phyloP scores from a whole-genome alignment of 1,140 invertebrate genomes.

The Drosophila orena region DNA sequence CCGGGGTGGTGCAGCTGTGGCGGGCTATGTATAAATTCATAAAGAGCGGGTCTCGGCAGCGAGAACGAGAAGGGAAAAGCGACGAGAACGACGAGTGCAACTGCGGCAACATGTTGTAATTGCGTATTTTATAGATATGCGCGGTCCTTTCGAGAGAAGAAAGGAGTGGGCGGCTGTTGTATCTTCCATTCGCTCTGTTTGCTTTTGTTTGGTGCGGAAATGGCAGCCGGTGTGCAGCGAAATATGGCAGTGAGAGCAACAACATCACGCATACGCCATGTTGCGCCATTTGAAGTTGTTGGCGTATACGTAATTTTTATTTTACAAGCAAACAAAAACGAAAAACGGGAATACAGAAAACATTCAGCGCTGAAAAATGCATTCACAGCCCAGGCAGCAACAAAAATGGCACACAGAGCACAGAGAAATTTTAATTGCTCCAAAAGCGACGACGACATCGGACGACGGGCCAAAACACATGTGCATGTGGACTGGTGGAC shows the following conservation, averaged over 20 bases:
- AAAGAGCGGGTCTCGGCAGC: conserved; percentile 51
- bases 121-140: conserved; percentile 80
- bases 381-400: conserved; percentile 56
- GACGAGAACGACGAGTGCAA: conserved; percentile 37
- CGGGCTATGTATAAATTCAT: conserved; percentile 72
- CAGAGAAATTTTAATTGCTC: conserved; percentile 79
- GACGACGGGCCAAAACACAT: background rate
- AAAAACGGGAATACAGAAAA: conserved; percentile 36
- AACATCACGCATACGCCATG: conserved; percentile 70
- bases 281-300: conserved; percentile 79
- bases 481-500: background rate
- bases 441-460: conserved; percentile 52
- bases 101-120: conserved; percentile 80
- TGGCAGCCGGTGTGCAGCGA: conserved; percentile 73
- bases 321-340: conserved; percentile 64
- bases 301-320: conserved; percentile 81
- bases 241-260: conserved; percentile 57
- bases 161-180: conserved; percentile 32
- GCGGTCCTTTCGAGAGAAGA: conserved; percentile 22
- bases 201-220: conserved; percentile 76
- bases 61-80: conserved; percentile 24
- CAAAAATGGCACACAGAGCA: conserved; percentile 55
- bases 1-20: conserved; percentile 28
- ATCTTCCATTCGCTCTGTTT: conserved; percentile 58
- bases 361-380: conserved; percentile 58